Percentiles rank a stretch among this genome's conserved stretches.
phyloP scores from a whole-genome alignment of 2,888 invertebrate species.

The Apoda limacodes region DNA sequence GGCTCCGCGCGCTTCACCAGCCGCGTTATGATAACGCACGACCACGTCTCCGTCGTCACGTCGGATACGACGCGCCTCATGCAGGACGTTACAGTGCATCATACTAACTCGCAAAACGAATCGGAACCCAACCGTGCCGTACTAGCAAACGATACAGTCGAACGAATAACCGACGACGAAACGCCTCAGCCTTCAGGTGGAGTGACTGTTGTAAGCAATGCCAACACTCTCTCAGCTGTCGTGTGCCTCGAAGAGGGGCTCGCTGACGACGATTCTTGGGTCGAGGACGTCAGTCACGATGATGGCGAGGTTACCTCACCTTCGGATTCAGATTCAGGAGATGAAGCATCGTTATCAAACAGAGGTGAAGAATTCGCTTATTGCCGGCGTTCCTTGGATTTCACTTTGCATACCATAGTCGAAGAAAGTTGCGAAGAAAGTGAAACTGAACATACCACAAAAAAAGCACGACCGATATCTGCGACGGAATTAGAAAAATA shows the following conservation, averaged over 20 bases:
- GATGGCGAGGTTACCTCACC: slow-evolving; percentile 79
- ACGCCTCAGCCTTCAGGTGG: slow-evolving; percentile 63
- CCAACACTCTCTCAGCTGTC: slow-evolving; percentile 77
- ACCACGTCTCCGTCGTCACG: slow-evolving; percentile 80
- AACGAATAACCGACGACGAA: slow-evolving; percentile 57
- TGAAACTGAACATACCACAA: slow-evolving; percentile 77
- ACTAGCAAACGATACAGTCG: slow-evolving; percentile 45
- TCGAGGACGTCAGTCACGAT: slow-evolving; percentile 86
- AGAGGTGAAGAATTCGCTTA: slow-evolving; percentile 86
- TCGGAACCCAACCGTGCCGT: slow-evolving; percentile 31
- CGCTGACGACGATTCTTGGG: slow-evolving; percentile 93
- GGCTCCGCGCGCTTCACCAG: slow-evolving; percentile 82
- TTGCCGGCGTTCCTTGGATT: slow-evolving; percentile 85
- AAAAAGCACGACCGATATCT: slow-evolving; percentile 76
- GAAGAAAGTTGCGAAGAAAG: slow-evolving; percentile 97
- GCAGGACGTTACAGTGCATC: slow-evolving; percentile 73
- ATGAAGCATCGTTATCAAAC: slow-evolving; percentile 76
- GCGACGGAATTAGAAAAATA: slow-evolving; percentile 91
- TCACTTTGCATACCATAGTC: slow-evolving; percentile 91
- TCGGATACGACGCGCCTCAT: slow-evolving; percentile 81
- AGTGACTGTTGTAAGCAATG: slow-evolving; percentile 78
- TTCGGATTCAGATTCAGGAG: slow-evolving; percentile 77
- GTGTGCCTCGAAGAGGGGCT: slow-evolving; percentile 86
- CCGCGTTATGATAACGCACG: slow-evolving; percentile 91
- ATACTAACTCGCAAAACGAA: slow-evolving; percentile 73